Conservation (phyloP, 2,113 vertebrate species). For the Lamprotornis superbus region DNA sequence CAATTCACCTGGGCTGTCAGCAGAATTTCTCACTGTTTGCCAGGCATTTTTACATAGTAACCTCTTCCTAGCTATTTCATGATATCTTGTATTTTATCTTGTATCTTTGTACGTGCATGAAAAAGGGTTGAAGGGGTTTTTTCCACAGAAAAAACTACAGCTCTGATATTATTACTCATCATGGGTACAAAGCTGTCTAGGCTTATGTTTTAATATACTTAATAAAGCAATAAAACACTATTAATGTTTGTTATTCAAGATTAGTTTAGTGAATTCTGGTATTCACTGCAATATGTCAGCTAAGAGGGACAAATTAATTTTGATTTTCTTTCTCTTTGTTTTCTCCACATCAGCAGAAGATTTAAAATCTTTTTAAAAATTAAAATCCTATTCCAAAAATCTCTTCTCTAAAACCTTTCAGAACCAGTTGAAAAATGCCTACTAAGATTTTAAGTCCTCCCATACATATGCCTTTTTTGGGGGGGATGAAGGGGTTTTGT, state of each 20-base stretch:
- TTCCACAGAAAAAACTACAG: not conserved
- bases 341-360: not conserved
- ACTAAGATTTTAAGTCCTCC: not conserved
- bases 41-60: not conserved
- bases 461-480: not conserved
- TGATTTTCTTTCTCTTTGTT: not conserved
- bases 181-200: not conserved
- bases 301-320: not conserved
- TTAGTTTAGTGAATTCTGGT: not conserved
- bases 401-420: not conserved
- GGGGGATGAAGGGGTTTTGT: not conserved
- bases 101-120: not conserved
- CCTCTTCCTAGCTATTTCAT: not conserved
- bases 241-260: not conserved
- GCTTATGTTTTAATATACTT: not conserved
- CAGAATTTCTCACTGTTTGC: not conserved
- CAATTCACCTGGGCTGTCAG: not conserved
- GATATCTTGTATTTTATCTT: not conserved
- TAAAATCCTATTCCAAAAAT: not conserved
- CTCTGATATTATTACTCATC: not conserved
- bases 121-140: not conserved
- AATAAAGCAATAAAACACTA: not conserved
- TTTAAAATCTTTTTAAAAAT: not conserved
- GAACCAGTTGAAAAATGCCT: not conserved
- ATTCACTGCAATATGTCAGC: not conserved